phyloP scores from a whole-genome alignment of 2,113 vertebrate genomes.

The Gila orcuttii region DNA sequence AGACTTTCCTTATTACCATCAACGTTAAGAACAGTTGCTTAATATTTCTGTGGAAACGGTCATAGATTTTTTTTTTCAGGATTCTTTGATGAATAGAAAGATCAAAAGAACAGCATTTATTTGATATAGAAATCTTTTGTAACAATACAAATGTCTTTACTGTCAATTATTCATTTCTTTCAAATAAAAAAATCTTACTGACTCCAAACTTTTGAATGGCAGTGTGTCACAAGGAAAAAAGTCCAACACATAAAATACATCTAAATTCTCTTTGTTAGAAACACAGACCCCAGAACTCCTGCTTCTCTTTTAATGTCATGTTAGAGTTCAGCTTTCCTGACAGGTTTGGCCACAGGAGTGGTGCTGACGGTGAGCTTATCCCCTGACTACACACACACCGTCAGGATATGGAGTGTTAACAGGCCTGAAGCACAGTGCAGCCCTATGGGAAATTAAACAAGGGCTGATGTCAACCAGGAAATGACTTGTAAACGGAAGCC shows the following conservation, averaged over 20 bases:
- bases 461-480: slow-evolving; percentile 75
- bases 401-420: slow-evolving; percentile 24
- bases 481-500: slow-evolving; percentile 69
- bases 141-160: background rate
- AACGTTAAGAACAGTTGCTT: background rate
- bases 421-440: background rate
- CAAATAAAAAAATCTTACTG: background rate
- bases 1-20: background rate
- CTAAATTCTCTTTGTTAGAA: background rate
- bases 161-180: background rate
- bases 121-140: background rate
- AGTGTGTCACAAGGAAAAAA: background rate
- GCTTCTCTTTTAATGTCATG: slow-evolving; percentile 9
- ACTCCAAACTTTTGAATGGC: background rate
- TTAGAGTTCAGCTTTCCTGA: background rate
- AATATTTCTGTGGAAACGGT: background rate
- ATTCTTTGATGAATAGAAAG: background rate
- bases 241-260: background rate
- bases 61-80: background rate
- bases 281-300: background rate
- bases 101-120: background rate
- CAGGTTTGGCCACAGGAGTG: slow-evolving; percentile 3
- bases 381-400: background rate
- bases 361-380: background rate
- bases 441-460: slow-evolving; percentile 60